Base-by-base conservation (phyloP, 1,140 invertebrate genomes). In the Nixonia krombeini region DNA sequence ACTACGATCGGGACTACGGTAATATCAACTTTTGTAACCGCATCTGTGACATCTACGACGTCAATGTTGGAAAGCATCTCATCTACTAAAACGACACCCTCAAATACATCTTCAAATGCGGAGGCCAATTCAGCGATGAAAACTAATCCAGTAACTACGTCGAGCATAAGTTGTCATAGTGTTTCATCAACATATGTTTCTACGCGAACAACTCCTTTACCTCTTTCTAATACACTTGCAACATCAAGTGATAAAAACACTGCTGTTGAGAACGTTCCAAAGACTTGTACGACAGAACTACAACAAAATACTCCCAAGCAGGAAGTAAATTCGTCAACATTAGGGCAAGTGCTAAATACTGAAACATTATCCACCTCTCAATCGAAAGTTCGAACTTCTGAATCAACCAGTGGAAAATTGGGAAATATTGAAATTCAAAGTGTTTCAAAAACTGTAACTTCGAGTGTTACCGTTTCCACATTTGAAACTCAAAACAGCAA, bases 391-490 rank as follows among this genome's bases (percentile, higher is more conserved):
- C 42, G 44, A 51, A 29, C 15, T 31, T 13, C 47, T 23, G n/a
- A 21, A 21, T 21, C 28, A 12, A 31, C 2, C 1, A 21, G 6
- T 6, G 51, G 55, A 29, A 64, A 56, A 42, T 33, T 4, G 9
- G 45, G 0, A 15, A 16, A 10, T 0, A 61, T 46, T 8, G 7
- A 38, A 7, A 37, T 13, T 13, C 33, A 2, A 12, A 35, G 15
- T 9, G 10, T 9, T 2, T 9, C 3, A 1, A 49, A 33, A 9
- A 35, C 51, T 0, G n/a, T n/a, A n/a, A n/a, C n/a, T n/a, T n/a
- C n/a, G n/a, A 25, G 13, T 12, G 16, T 10, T 21, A 10, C 64
- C 31, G 26, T 29, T 7, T n/a, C n/a, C n/a, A 9, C 17, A 13
- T 26, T 46, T 18, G 40, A 42, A 25, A 47, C 4, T 10, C 38